phyloP scores from a whole-genome alignment of 2,797 vertebrate species.

The Tympanoctomys barrerae region DNA sequence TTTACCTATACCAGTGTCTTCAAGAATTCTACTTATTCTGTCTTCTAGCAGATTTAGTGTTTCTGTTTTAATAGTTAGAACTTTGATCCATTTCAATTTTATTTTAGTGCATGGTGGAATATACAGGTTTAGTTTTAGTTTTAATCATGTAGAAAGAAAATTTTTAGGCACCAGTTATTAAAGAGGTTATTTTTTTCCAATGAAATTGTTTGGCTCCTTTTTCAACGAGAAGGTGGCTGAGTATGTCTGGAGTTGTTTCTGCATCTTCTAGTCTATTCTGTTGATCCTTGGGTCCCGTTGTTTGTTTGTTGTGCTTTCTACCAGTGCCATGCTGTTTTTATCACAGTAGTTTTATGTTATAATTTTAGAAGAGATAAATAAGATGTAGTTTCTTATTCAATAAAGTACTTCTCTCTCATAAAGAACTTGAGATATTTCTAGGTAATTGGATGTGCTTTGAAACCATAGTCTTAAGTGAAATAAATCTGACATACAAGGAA shows the following conservation, averaged over 20 bases:
- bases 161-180: background rate
- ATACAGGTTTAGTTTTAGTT: background rate
- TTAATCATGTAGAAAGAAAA: background rate
- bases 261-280: background rate
- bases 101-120: background rate
- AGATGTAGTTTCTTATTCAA: background rate
- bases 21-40: background rate
- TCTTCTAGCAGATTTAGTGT: background rate
- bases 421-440: too few relatives aligned
- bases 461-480: too few relatives aligned
- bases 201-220: background rate
- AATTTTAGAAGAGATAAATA: background rate
- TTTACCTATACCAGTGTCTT: background rate
- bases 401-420: background rate
- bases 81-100: background rate
- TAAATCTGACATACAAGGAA: background rate
- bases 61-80: background rate
- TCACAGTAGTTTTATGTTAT: background rate
- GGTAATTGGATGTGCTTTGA: too few relatives aligned
- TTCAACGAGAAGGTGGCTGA: background rate
- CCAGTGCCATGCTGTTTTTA: background rate
- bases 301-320: background rate
- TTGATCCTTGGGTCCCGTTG: background rate
- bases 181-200: background rate
- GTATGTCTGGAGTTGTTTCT: background rate